Percentiles rank a stretch among this genome's conserved stretches.
These are phyloP conservation scores for Teleopsis dalmanni DNA, from an alignment of 1,140 invertebrate genomes.

Conservation along the genomic window DNA sequence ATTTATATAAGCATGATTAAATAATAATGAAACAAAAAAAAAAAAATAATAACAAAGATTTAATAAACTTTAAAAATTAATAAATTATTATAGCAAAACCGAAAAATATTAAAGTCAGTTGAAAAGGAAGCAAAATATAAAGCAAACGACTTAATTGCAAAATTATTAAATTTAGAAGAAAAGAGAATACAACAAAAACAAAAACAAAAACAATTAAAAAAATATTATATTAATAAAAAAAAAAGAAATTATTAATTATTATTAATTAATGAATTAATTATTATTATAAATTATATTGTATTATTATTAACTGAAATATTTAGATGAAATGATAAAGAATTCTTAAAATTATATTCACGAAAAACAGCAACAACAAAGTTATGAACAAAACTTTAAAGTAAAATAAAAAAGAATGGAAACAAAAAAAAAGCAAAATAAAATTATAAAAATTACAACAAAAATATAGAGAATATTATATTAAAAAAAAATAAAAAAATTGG, in stretches of 20 bases:
- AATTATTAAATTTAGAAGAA: not conserved
- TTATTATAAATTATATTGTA: slow-evolving; percentile 23
- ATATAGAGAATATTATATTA: slow-evolving; percentile 45
- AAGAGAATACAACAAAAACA: not conserved
- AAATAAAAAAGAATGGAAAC: slow-evolving; percentile 20
- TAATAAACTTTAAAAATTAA: no score
- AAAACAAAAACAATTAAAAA: not conserved
- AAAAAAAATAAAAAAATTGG: slow-evolving; percentile 24
- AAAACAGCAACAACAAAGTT: no score
- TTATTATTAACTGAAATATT: slow-evolving; percentile 46
- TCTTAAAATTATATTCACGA: slow-evolving; percentile 45
- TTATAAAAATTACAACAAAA: slow-evolving; percentile 34
- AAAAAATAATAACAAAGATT: no score
- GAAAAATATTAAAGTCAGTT: no score
- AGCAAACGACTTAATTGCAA: no score
- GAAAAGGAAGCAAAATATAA: no score
- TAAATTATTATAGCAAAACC: no score
- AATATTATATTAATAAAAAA: not conserved
- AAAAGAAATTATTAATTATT: slow-evolving; percentile 11
- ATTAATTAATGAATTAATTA: slow-evolving; percentile 17
- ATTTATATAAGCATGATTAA: no score
- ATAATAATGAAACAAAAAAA: no score
- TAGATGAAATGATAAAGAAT: slow-evolving; percentile 43
- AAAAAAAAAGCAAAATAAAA: slow-evolving; percentile 23
- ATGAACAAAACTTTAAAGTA: slow-evolving; percentile 31